Evolutionary conservation across 1,140 invertebrate species (phyloP), one percentile per base, ranked within the genome.

Genomic region (Bombus waltoni): DNA sequence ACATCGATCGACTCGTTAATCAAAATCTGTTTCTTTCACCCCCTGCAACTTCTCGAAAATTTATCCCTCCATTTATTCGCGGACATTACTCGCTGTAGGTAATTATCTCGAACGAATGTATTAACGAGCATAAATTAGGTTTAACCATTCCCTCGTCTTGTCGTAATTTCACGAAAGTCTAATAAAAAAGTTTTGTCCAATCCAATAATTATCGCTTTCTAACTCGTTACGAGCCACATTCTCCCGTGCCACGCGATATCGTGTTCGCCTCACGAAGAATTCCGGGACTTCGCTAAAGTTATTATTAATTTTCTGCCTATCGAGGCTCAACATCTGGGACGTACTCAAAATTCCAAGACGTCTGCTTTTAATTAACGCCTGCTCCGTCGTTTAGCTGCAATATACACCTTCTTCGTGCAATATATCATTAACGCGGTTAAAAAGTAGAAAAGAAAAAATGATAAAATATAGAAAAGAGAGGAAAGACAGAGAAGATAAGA

Each of bases 261-360:
- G 76, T 71, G 87, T 66, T 77, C 71, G 70, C 32, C 59, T 68
- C 65, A 47, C 75, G 68, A 89, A 86, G 87, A 91, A 91, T 91
- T 85, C 74, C 79, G 81, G 81, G 73, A 91, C 79, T 88, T 88
- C 47, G 80, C 68, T 53, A 66, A 91, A 91, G 88, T 91, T 91
- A 91, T 91, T 91, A 91, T 91, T 91, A 92, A 91, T 91, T 90
- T 79, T 82, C 81, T 86, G 72, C 83, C 85, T 87, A 92, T 91
- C 89, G 85, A 38, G 76, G 40, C 83, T 66, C 83, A 62, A 91
- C 90, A 92, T 86, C 88, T 92, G 91, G 90, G 82, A 76, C 85
- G 72, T 68, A 77, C 32, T 84, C 81, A 80, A 90, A 89, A 91
- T 91, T 91, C 79, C 89, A 68, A 79, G 82, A 89, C 70, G 89